Conservation (phyloP, 2,113 vertebrate genomes). For the Microcebus tavaratra region DNA sequence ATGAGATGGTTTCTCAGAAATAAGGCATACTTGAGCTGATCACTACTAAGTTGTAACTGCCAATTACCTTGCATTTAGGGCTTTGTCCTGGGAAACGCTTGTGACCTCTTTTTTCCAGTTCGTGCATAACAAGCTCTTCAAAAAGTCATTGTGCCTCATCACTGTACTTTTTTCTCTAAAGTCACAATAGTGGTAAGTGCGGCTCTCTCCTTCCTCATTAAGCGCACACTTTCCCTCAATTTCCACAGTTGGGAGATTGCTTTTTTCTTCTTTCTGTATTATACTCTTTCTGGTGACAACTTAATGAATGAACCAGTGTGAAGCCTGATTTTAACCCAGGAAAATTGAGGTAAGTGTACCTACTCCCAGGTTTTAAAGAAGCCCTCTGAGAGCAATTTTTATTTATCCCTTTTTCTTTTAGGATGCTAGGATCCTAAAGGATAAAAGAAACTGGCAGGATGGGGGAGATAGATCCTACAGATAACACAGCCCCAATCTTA, state of each 20-base stretch:
- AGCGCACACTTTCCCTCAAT: slow-evolving; percentile 38
- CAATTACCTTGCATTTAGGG: slow-evolving; percentile 45
- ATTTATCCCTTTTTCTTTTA: not conserved
- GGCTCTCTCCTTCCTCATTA: slow-evolving; percentile 53
- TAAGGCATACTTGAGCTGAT: slow-evolving; percentile 52
- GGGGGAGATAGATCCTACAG: not conserved
- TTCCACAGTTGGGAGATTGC: slow-evolving; percentile 9
- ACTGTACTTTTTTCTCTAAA: slow-evolving; percentile 21
- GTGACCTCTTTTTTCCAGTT: slow-evolving; percentile 22
- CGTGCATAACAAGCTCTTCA: slow-evolving; percentile 53
- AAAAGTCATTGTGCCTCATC: slow-evolving; percentile 45
- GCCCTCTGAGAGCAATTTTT: not conserved
- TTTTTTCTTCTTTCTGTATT: not conserved
- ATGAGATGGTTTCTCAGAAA: slow-evolving; percentile 9
- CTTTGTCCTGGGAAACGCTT: slow-evolving; percentile 38
- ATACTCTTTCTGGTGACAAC: not conserved
- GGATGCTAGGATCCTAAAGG: not conserved
- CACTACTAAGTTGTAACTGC: slow-evolving; percentile 46
- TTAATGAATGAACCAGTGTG: slow-evolving; percentile 45
- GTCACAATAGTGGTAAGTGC: slow-evolving; percentile 21
- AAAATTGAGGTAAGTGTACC: not conserved
- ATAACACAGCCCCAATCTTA: not conserved
- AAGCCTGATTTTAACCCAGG: slow-evolving; percentile 30
- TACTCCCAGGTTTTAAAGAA: not conserved
- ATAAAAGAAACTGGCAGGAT: not conserved